A percentile compares a stretch with the other conserved stretches of the same genome.
Evolutionary conservation across 2,888 invertebrate genomes (phyloP).

Genomic region (Bugula neritina): DNA sequence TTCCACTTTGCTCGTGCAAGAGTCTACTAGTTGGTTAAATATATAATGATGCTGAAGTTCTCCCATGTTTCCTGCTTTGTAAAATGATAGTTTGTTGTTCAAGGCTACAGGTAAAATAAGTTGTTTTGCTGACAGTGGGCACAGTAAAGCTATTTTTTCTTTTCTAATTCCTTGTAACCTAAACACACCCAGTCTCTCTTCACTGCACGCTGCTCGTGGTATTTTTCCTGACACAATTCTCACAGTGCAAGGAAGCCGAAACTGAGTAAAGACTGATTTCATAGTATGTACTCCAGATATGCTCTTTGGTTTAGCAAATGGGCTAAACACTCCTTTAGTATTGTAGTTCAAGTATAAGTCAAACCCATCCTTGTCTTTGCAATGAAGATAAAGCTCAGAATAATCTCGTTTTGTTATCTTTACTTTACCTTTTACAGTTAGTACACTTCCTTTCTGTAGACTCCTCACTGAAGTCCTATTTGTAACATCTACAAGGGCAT

Average conservation of each 20-base stretch:
- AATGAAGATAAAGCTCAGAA: slow-evolving; percentile 61
- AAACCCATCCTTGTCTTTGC: slow-evolving; percentile 77
- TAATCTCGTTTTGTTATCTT: neutral
- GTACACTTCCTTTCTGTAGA: neutral
- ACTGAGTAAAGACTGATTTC: slow-evolving; percentile 73
- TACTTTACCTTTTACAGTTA: neutral
- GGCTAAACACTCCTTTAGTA: slow-evolving; percentile 84
- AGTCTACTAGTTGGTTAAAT: neutral
- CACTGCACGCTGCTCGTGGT: slow-evolving; percentile 59
- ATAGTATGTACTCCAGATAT: slow-evolving; percentile 91
- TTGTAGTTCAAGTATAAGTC: slow-evolving; percentile 75
- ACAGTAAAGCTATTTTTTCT: neutral
- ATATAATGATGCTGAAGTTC: slow-evolving; percentile 1
- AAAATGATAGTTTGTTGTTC: neutral
- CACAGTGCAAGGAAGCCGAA: slow-evolving; percentile 84
- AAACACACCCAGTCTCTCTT: slow-evolving; percentile 43
- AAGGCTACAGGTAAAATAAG: neutral
- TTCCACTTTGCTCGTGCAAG: neutral
- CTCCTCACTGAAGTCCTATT: neutral
- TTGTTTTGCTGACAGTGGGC: slow-evolving; percentile 16
- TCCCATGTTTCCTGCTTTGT: neutral
- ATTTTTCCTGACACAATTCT: slow-evolving; percentile 83
- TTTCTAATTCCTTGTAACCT: slow-evolving; percentile 35
- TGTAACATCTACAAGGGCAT: neutral
- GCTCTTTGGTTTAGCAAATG: slow-evolving; percentile 83